phyloP scores from a whole-genome alignment of 2,888 invertebrate species.

The Diplazon laetatorius region DNA sequence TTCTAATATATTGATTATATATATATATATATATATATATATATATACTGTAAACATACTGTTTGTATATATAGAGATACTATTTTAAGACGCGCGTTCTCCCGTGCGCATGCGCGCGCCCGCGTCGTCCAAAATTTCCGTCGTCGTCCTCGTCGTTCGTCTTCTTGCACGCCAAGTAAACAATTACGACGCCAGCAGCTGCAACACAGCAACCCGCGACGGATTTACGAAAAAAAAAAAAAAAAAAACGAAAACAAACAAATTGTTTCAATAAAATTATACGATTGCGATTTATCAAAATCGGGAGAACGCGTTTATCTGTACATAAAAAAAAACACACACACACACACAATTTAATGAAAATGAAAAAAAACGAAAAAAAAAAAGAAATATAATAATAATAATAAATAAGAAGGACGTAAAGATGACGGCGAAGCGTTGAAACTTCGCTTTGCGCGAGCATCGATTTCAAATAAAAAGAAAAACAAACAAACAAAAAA shows the following conservation, averaged over 20 bases:
- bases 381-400: slow-evolving; percentile 31
- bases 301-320: slow-evolving; percentile 38
- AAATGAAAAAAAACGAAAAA: slow-evolving; percentile 21
- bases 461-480: slow-evolving; percentile 45
- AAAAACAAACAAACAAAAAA: slow-evolving; percentile 42
- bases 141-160: slow-evolving; percentile 40
- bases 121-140: slow-evolving; percentile 55
- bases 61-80: slow-evolving; percentile 76
- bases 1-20: slow-evolving; percentile 65
- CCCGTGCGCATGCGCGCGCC: slow-evolving; percentile 1
- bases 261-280: no score
- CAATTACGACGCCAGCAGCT: not conserved
- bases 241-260: slow-evolving; percentile 7
- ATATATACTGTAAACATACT: slow-evolving; percentile 67
- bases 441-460: slow-evolving; percentile 11
- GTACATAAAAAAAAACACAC: slow-evolving; percentile 66
- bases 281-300: slow-evolving; percentile 18
- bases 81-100: slow-evolving; percentile 71
- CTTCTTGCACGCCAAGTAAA: no score
- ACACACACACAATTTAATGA: no score
- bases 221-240: slow-evolving; percentile 3
- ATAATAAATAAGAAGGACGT: slow-evolving; percentile 20
- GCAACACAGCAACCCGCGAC: not conserved
- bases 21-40: no score
- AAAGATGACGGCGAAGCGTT: slow-evolving; percentile 26